Percentiles rank a stretch among this genome's conserved stretches.
phyloP scores from a whole-genome alignment of 1,140 invertebrate genomes.

The Drosophila auraria region DNA sequence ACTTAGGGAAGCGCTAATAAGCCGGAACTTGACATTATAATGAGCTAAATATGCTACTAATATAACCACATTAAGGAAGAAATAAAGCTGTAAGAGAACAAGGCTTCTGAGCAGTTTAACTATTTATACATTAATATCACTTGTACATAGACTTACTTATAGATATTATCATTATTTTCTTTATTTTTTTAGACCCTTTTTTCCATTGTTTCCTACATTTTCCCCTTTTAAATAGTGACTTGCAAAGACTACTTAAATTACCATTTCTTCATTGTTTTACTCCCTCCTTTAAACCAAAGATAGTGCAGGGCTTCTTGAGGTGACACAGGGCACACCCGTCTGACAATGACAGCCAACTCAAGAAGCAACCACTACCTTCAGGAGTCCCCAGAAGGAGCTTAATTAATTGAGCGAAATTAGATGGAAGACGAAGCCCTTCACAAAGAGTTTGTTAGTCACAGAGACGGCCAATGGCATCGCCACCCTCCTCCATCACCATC shows the following conservation, averaged over 20 bases:
- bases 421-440: conserved; percentile 60
- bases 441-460: conserved; percentile 61
- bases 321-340: neutral
- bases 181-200: no score
- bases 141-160: no score
- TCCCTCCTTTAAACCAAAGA: neutral
- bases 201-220: no score
- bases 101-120: no score
- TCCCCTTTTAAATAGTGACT: neutral
- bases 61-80: no score
- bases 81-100: no score
- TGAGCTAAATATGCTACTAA: neutral
- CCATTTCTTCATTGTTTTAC: neutral
- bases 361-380: conserved; percentile 12
- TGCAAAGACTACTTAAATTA: neutral
- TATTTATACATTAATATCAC: no score
- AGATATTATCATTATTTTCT: no score
- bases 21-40: neutral
- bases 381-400: conserved; percentile 29
- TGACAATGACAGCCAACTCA: conserved; percentile 35
- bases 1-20: neutral
- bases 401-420: conserved; percentile 75
- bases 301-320: conserved; percentile 5
- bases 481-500: conserved; percentile 22
- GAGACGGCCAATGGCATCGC: conserved; percentile 21